Evolutionary conservation across 2,113 vertebrate species (phyloP).

Genomic region (Ancistrus triradiatus): DNA sequence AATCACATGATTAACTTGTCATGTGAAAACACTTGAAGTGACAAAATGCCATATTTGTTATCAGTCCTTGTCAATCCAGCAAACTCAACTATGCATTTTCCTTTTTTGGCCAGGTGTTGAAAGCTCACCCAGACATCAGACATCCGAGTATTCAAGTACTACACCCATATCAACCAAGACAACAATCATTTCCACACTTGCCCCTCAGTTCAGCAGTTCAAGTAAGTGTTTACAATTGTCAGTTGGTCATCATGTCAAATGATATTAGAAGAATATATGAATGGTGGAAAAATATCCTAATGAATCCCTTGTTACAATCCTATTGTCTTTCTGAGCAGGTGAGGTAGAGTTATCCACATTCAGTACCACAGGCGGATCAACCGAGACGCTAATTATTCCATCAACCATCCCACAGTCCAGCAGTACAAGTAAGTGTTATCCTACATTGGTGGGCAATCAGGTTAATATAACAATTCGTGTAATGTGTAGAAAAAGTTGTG

Average conservation of each 20-base stretch:
- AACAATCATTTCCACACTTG: neutral
- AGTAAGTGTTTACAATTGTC: conserved; percentile 2
- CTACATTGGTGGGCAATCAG: neutral
- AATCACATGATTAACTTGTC: conserved; percentile 35
- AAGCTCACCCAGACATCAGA: neutral
- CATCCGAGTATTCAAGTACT: neutral
- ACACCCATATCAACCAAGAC: neutral
- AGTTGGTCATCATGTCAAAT: no score
- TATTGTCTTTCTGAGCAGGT: neutral
- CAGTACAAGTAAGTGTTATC: neutral
- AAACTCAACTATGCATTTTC: neutral
- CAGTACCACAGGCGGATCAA: neutral
- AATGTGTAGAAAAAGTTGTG: no score
- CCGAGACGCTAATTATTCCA: neutral
- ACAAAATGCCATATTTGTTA: no score
- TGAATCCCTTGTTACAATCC: no score
- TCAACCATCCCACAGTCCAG: neutral
- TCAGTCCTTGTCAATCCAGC: no score
- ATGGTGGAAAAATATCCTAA: no score
- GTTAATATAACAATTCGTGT: no score
- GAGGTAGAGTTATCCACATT: neutral
- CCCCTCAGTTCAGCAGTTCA: neutral
- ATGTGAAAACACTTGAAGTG: no score
- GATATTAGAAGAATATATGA: no score
- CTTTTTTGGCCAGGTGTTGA: neutral